Conservation (phyloP, 1,140 invertebrate species). For the Metopolophium dirhodum region DNA sequence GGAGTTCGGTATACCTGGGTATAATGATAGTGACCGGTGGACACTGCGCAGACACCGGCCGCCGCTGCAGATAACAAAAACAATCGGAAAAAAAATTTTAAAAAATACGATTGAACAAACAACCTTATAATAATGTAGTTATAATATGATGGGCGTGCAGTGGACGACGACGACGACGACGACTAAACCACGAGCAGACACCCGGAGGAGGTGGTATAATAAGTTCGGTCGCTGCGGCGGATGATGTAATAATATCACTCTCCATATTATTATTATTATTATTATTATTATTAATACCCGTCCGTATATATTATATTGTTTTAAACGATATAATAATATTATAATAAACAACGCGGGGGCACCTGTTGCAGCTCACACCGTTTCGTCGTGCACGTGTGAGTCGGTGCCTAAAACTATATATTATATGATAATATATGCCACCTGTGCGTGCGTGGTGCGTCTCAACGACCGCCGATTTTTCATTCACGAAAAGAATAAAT, state of each 20-base stretch:
- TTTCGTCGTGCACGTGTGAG: not conserved
- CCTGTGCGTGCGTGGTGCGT: too few relatives aligned
- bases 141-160: not conserved
- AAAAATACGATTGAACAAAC: constrained; percentile 19
- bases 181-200: not conserved
- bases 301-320: not conserved
- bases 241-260: not conserved
- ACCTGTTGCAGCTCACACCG: not conserved
- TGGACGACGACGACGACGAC: not conserved
- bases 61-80: not conserved
- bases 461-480: constrained; percentile 45
- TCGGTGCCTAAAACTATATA: too few relatives aligned
- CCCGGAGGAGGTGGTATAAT: not conserved
- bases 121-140: not conserved
- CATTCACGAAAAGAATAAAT: constrained; percentile 37
- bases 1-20: not conserved
- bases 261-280: not conserved
- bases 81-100: not conserved
- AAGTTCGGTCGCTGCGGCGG: not conserved
- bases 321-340: not conserved
- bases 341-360: not conserved
- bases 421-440: too few relatives aligned
- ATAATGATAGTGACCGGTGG: not conserved
- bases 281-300: not conserved
- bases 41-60: too few relatives aligned